phyloP scores from a whole-genome alignment of 2,888 invertebrate species.

The Trachelus iudaicus region DNA sequence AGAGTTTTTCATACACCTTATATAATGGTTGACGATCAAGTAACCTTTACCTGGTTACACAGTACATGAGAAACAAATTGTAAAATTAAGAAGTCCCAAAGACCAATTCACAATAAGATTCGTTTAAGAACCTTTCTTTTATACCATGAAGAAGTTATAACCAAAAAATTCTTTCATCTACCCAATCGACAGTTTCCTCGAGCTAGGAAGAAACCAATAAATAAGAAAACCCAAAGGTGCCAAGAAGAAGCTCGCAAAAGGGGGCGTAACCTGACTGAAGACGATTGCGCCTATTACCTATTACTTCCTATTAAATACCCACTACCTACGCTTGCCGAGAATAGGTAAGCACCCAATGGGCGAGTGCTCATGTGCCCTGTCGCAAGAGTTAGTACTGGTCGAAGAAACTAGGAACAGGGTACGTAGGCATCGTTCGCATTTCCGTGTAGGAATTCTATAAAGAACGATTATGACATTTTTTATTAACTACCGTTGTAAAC shows the following conservation, averaged over 20 bases:
- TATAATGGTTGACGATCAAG: background rate
- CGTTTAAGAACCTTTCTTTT: background rate
- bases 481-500: background rate
- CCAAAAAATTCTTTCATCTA: background rate
- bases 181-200: background rate
- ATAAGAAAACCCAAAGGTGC: background rate
- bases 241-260: conserved; percentile 31
- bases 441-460: conserved; percentile 33
- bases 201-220: background rate
- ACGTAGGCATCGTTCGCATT: conserved; percentile 29
- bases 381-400: background rate
- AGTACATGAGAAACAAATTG: background rate
- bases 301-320: conserved; percentile 54
- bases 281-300: conserved; percentile 50
- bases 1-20: background rate
- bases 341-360: conserved; percentile 26
- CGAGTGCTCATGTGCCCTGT: conserved; percentile 6
- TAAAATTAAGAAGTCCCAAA: background rate
- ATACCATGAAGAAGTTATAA: background rate
- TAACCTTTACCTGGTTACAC: background rate
- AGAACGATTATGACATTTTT: conserved; percentile 22
- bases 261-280: conserved; percentile 47
- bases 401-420: conserved; percentile 30
- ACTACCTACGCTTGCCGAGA: conserved; percentile 25
- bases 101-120: background rate